Percentiles rank a stretch among this genome's conserved stretches.
Evolutionary conservation across 53 echinoderm and acorn worm species (phyloP).

Genomic region (Antedon mediterranea): DNA sequence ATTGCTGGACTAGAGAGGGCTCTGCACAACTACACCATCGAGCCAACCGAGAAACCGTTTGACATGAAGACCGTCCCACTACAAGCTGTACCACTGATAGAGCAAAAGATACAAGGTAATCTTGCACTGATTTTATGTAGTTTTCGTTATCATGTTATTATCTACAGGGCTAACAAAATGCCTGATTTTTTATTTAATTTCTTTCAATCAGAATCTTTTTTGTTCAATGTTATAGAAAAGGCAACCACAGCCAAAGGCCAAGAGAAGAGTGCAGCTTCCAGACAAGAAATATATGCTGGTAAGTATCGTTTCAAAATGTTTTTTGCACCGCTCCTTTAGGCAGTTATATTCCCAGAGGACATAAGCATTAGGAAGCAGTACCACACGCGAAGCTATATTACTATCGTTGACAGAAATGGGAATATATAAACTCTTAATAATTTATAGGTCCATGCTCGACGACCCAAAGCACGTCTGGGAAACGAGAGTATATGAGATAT

Average conservation of each 20-base stretch:
- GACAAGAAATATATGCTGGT: conserved; percentile 98
- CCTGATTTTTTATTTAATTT: neutral
- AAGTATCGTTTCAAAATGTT: conserved; percentile 11
- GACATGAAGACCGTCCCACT: conserved; percentile 92
- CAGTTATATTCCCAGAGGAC: too few relatives aligned
- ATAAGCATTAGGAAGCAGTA: too few relatives aligned
- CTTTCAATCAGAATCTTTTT: too few relatives aligned
- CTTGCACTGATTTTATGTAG: too few relatives aligned
- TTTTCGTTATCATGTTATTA: too few relatives aligned
- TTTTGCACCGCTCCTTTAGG: too few relatives aligned
- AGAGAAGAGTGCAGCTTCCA: conserved; percentile 66
- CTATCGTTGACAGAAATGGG: neutral
- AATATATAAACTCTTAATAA: neutral
- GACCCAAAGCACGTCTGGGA: too few relatives aligned
- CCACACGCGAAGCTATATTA: neutral
- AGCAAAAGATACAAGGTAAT: conserved; percentile 57
- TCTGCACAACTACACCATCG: conserved; percentile 88
- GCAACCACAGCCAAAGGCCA: conserved; percentile 26
- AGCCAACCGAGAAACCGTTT: conserved; percentile 72
- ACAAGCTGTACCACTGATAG: conserved; percentile 67
- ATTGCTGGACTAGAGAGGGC: conserved; percentile 92
- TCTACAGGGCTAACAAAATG: neutral
- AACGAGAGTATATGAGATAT: too few relatives aligned
- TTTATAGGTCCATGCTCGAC: too few relatives aligned
- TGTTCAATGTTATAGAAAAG: conserved; percentile 18